These are phyloP conservation scores for Sinotaia quadrata DNA, from an alignment of 2,888 invertebrate species.

Conservation along the genomic window DNA sequence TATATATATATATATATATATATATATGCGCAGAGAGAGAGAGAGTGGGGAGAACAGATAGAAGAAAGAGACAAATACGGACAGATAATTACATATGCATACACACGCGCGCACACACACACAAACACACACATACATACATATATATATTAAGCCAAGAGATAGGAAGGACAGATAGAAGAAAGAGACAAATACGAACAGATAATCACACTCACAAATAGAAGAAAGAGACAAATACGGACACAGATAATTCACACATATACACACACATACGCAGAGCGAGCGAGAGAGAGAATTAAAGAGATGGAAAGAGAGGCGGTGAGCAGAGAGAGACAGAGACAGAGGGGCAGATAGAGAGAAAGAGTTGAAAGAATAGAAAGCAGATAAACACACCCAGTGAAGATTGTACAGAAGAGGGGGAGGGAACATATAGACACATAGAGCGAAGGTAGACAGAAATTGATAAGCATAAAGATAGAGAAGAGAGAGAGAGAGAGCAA, in stretches of 20 bases:
- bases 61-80: background rate
- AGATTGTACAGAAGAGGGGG: too few relatives aligned
- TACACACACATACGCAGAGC: background rate
- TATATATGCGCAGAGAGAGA: too few relatives aligned
- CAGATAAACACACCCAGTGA: too few relatives aligned
- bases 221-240: background rate
- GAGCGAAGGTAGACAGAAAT: too few relatives aligned
- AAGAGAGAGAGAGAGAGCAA: background rate
- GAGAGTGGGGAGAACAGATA: background rate
- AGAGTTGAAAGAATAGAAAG: background rate
- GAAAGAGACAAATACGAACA: too few relatives aligned
- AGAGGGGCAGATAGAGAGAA: background rate
- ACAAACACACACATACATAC: too few relatives aligned
- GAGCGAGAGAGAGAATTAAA: background rate
- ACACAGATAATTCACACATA: constrained; percentile 16
- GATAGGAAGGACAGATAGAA: too few relatives aligned
- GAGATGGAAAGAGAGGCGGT: background rate
- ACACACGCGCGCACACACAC: too few relatives aligned
- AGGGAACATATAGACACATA: too few relatives aligned
- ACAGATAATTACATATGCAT: too few relatives aligned
- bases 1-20: background rate
- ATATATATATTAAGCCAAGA: background rate
- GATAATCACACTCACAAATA: too few relatives aligned
- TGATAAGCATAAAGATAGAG: too few relatives aligned
- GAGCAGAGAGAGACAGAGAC: background rate